Evolutionary conservation across 2,113 vertebrate species (phyloP).

Genomic region (Puffinus mauretanicus): DNA sequence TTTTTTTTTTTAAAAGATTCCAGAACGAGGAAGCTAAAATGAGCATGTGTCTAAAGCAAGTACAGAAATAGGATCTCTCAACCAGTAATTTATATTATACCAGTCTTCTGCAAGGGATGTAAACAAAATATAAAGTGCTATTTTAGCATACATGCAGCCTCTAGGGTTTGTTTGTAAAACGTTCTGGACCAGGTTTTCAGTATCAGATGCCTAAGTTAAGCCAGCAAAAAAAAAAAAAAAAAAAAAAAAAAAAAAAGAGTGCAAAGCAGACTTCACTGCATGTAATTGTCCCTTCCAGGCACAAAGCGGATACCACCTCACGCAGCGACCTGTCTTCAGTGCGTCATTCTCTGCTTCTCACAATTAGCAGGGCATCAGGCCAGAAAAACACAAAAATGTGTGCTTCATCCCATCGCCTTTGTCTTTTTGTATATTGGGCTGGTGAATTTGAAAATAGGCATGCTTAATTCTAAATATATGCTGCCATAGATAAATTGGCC

Average conservation of each 20-base stretch:
- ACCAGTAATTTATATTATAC: background rate
- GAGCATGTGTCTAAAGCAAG: background rate
- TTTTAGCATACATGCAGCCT: conserved; percentile 8
- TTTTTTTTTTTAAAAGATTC: background rate
- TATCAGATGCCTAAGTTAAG: background rate
- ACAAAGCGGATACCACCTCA: background rate
- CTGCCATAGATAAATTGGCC: background rate
- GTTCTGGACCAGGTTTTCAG: background rate
- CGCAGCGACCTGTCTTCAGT: background rate
- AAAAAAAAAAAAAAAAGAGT: background rate
- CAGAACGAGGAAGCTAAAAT: background rate
- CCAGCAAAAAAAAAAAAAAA: background rate
- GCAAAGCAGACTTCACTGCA: background rate
- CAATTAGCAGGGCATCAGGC: background rate
- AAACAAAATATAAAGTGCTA: conserved; percentile 21
- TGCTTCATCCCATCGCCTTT: background rate
- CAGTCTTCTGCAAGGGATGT: background rate
- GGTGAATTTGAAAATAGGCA: background rate
- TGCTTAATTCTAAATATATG: background rate
- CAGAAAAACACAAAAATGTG: background rate
- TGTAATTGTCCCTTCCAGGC: background rate
- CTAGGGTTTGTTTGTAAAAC: background rate
- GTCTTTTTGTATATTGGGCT: background rate
- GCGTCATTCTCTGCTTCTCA: background rate
- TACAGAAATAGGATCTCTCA: conserved; percentile 5